Base-by-base conservation (phyloP, 2,888 invertebrate genomes). In the Euproctis similis region DNA sequence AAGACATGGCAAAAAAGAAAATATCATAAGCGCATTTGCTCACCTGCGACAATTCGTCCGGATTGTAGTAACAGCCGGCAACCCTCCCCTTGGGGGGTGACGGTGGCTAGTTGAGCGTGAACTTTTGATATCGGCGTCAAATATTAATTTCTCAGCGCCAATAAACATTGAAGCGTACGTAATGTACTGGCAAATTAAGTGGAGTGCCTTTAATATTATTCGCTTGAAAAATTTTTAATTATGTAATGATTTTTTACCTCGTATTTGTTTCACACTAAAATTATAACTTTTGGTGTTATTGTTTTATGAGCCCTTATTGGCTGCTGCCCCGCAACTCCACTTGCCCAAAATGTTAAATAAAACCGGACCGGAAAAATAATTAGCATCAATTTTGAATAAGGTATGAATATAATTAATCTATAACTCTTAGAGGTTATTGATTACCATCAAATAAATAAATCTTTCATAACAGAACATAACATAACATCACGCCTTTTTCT, bases 121-220 rank as follows among this genome's bases (percentile, higher is more conserved):
- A 78, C 80, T 71, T 74, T 80, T 81, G 71, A 80, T 84, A 81
- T 80, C 72, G 74, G 72, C 63, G 78, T 72, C 72, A 81, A 80
- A 81, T 82, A 82, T 84, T 84, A 84, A 81, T 84, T 78, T 81
- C 74, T 72, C 73, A 69, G 59, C 70, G 70, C 71, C 78, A 76
- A 78, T 80, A 72, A 78, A 74, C 72, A 69, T 35, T 59, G 62
- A 58, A 64, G 73, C 76, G 76, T 59, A 66, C 70, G 73, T 76
- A 80, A 77, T 76, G 66, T n/a, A n/a, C 73, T 64, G 71, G 73
- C 74, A 78, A 80, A 81, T 81, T 78, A 78, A 72, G 68, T 70
- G 59, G 72, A 80, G 76, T 72, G 72, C 77, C 71, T 74, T 69
- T 70, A 69, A 72, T 76, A 74, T 65, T 69, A 68, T 72, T 73